Conservation (phyloP, 2,113 vertebrate species). For the Cyphomyrus plagiostoma region DNA sequence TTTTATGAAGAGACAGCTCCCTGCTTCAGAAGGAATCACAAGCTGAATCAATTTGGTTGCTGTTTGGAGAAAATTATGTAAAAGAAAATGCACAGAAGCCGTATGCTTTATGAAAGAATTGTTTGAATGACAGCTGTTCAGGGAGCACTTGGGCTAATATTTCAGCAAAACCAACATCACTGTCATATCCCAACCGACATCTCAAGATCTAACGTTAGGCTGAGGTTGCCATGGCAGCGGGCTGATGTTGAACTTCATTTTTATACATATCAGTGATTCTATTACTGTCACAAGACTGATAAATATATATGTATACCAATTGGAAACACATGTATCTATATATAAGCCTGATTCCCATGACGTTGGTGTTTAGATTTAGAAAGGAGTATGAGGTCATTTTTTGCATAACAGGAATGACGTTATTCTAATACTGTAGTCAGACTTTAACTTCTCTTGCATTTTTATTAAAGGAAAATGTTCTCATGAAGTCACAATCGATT, state of each 20-base stretch:
- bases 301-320: background rate
- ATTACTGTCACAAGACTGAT: conserved; percentile 7
- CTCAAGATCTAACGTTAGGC: background rate
- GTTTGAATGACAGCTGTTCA: conserved; percentile 9
- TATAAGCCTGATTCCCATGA: background rate
- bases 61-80: background rate
- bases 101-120: background rate
- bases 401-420: background rate
- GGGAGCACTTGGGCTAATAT: conserved; percentile 1
- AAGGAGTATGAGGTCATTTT: background rate
- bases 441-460: background rate
- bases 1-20: background rate
- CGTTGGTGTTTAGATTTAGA: background rate
- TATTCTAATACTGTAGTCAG: background rate
- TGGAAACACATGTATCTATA: background rate
- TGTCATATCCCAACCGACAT: background rate
- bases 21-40: background rate
- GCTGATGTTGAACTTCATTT: conserved; percentile 6
- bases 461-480: background rate
- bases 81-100: background rate
- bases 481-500: background rate
- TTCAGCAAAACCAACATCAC: background rate
- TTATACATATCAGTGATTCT: background rate
- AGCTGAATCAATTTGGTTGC: background rate
- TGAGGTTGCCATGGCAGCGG: conserved; percentile 1